A percentile compares a stretch with the other conserved stretches of the same genome.
phyloP scores from a whole-genome alignment of 2,797 vertebrate genomes.

The Takifugu rubripes region DNA sequence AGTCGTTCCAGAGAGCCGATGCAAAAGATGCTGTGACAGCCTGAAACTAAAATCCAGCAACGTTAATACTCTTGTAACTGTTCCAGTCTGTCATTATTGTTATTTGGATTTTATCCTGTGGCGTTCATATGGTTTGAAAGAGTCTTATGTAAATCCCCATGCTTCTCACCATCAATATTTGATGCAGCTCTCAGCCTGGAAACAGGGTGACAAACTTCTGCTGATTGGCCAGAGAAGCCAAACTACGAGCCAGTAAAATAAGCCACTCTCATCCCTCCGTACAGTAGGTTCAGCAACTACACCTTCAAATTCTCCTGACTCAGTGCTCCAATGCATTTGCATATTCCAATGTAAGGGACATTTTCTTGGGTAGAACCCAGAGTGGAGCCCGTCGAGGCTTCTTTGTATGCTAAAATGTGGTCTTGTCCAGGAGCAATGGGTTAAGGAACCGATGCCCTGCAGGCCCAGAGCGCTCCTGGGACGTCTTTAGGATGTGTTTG shows the following conservation, averaged over 20 bases:
- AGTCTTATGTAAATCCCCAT: slow-evolving; percentile 39
- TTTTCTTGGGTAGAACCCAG: neutral
- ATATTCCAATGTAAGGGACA: neutral
- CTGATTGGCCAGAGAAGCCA: slow-evolving; percentile 58
- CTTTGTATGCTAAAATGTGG: slow-evolving; percentile 17
- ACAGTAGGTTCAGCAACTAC: neutral
- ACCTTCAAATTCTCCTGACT: no score
- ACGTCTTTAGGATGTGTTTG: slow-evolving; percentile 56
- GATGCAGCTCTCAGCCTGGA: slow-evolving; percentile 57
- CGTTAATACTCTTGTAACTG: neutral
- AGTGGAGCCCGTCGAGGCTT: slow-evolving; percentile 7
- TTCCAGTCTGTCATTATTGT: slow-evolving; percentile 17
- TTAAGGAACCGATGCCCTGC: slow-evolving; percentile 33
- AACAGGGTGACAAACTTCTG: slow-evolving; percentile 50
- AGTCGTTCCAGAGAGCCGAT: slow-evolving; percentile 1
- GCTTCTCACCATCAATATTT: slow-evolving; percentile 64
- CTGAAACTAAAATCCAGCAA: slow-evolving; percentile 9
- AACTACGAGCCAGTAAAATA: slow-evolving; percentile 49
- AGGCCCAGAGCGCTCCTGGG: slow-evolving; percentile 20
- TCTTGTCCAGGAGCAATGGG: slow-evolving; percentile 23
- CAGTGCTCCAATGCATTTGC: no score
- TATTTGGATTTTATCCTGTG: neutral
- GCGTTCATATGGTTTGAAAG: slow-evolving; percentile 31
- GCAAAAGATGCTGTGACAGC: neutral
- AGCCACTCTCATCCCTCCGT: slow-evolving; percentile 5